Percentiles rank a stretch among this genome's conserved stretches.
These are phyloP conservation scores for Agrotis clavis DNA, from an alignment of 2,888 invertebrate genomes.

Conservation along the genomic window DNA sequence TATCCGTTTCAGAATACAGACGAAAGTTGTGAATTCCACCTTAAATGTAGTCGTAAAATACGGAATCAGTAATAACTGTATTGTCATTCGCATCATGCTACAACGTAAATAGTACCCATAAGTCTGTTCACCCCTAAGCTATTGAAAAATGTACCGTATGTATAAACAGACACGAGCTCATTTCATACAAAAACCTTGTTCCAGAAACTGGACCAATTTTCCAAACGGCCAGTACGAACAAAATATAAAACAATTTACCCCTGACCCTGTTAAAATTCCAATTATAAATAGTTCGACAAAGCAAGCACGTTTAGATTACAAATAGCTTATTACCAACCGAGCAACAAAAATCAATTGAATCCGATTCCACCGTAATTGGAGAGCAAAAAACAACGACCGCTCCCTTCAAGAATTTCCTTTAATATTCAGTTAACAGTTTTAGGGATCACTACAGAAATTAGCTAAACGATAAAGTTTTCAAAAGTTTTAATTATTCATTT, in stretches of 20 bases:
- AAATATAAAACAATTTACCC: constrained; percentile 23
- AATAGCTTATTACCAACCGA: constrained; percentile 42
- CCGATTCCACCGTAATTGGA: constrained; percentile 43
- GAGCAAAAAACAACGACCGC: constrained; percentile 45
- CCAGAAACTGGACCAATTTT: not conserved
- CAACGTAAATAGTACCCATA: too few species aligned
- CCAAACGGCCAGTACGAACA: not conserved
- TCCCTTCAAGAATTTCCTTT: constrained; percentile 48
- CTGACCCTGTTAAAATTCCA: constrained; percentile 33
- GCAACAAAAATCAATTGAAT: constrained; percentile 52
- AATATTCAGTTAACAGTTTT: constrained; percentile 56
- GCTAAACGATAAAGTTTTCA: constrained; percentile 33
- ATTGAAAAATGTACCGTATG: not conserved
- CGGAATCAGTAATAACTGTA: too few species aligned
- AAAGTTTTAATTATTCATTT: constrained; percentile 46
- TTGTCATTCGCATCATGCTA: too few species aligned
- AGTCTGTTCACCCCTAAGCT: not conserved
- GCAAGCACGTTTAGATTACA: constrained; percentile 39
- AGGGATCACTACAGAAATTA: constrained; percentile 41
- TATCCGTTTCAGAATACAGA: too few species aligned
- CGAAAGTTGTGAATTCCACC: too few species aligned
- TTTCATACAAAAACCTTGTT: not conserved
- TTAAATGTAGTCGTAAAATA: too few species aligned
- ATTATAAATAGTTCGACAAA: constrained; percentile 37
- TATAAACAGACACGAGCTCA: not conserved